Evolutionary conservation across 30 jellyfish, hydroid and myxozoan genomes (phyloP).

Genomic region (Nemopilema nomurai): DNA sequence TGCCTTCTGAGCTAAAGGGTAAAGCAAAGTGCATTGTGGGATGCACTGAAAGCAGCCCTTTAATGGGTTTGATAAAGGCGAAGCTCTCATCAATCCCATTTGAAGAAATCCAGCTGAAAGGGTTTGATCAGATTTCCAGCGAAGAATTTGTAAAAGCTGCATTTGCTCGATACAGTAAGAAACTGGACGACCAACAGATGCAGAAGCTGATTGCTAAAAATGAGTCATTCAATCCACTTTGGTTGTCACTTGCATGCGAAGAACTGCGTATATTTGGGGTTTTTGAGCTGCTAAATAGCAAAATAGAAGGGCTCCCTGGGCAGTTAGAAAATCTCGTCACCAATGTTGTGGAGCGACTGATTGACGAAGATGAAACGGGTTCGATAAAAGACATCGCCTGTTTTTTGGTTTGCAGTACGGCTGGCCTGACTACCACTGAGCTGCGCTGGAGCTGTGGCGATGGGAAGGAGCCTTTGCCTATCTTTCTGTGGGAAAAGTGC

Average conservation of each 20-base stretch:
- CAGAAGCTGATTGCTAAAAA: conserved; percentile 25
- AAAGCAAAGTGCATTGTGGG: conserved; percentile 60
- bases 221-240: conserved; percentile 79
- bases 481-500: conserved; percentile 69
- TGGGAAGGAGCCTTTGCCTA: conserved; percentile 61
- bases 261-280: conserved; percentile 89
- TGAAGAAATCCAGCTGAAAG: conserved; percentile 30
- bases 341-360: conserved; percentile 37
- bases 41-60: conserved; percentile 63
- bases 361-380: conserved; percentile 74
- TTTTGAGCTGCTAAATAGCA: conserved; percentile 69
- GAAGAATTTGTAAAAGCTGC: conserved; percentile 17
- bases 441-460: conserved; percentile 63
- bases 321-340: conserved; percentile 49
- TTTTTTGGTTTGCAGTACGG: conserved; percentile 44
- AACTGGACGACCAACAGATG: conserved; percentile 77
- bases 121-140: conserved; percentile 47
- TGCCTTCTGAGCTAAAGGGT: conserved; percentile 60
- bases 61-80: not conserved
- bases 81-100: not conserved
- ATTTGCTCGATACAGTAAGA: conserved; percentile 72
- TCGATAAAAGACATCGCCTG: conserved; percentile 45
- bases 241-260: conserved; percentile 91
- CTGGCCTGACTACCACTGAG: conserved; percentile 82
- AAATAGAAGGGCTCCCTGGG: conserved; percentile 65